Evolutionary conservation across 2,113 vertebrate species (phyloP).

Genomic region (Xyrauchen texanus): DNA sequence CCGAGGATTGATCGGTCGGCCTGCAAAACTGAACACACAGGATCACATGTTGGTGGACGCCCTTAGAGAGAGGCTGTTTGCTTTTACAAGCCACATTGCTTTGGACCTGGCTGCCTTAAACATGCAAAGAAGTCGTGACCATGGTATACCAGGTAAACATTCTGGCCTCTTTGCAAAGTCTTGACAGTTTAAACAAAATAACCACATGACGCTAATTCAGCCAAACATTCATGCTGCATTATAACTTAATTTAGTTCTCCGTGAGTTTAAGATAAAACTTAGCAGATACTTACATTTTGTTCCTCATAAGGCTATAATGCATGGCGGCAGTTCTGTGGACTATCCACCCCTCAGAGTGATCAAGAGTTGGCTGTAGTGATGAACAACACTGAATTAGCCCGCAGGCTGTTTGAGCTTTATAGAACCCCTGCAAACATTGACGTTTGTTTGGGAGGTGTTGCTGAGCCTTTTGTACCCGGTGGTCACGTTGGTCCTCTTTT

Average conservation of each 20-base stretch:
- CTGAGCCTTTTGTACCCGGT: constrained; percentile 72
- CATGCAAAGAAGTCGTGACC: constrained; percentile 81
- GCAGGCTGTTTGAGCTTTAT: constrained; percentile 67
- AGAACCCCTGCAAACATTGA: constrained; percentile 74
- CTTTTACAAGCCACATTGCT: constrained; percentile 66
- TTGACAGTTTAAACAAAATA: too few relatives aligned
- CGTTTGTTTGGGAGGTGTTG: constrained; percentile 75
- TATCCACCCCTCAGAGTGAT: constrained; percentile 67
- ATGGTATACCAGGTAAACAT: constrained; percentile 78
- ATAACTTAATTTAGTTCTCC: too few relatives aligned
- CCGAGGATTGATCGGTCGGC: constrained; percentile 73
- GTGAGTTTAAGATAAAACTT: too few relatives aligned
- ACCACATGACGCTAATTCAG: too few relatives aligned
- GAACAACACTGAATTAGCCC: constrained; percentile 65
- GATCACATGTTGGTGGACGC: constrained; percentile 80
- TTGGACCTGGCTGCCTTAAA: constrained; percentile 81
- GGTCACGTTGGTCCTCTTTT: constrained; percentile 83
- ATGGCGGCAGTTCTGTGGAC: constrained; percentile 72
- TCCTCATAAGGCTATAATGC: constrained; percentile 72
- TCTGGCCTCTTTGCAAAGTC: neutral
- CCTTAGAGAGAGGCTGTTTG: constrained; percentile 79
- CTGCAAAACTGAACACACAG: constrained; percentile 80
- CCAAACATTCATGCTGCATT: too few relatives aligned
- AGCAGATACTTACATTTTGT: neutral
- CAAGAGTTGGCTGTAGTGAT: constrained; percentile 62